These are phyloP conservation scores for Emys orbicularis DNA, from an alignment of 2,797 vertebrate species.

Conservation along the genomic window DNA sequence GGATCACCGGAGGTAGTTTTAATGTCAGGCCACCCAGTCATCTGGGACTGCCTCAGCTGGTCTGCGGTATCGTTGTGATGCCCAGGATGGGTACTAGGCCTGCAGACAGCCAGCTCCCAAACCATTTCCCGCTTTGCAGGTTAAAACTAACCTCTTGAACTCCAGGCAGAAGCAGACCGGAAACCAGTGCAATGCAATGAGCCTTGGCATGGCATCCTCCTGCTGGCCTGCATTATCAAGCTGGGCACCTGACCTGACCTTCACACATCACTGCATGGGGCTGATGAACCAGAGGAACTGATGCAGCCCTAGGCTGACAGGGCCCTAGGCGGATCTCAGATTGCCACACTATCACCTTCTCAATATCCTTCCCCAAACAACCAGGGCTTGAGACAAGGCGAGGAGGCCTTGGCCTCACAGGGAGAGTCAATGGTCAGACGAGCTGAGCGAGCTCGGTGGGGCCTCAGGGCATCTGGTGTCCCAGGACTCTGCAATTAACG, in stretches of 20 bases:
- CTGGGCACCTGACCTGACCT: too few species aligned
- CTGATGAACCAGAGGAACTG: background rate
- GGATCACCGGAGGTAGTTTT: background rate
- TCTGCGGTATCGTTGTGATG: background rate
- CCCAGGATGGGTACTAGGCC: background rate
- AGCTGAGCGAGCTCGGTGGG: background rate
- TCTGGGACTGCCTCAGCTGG: background rate
- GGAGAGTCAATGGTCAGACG: background rate
- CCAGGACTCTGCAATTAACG: background rate
- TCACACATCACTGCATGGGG: background rate
- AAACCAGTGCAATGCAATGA: background rate
- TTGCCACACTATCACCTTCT: background rate
- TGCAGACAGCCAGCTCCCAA: background rate
- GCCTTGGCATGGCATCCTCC: too few species aligned
- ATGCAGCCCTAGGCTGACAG: background rate
- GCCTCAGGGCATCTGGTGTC: background rate
- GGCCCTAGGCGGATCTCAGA: background rate
- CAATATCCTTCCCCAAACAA: background rate
- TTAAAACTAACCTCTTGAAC: background rate
- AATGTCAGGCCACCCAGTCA: background rate
- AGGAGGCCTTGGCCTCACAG: background rate
- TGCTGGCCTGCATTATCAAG: too few species aligned
- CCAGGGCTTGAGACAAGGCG: background rate
- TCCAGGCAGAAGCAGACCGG: background rate
- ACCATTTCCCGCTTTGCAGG: background rate